A percentile compares a stretch with the other conserved stretches of the same genome.
These are phyloP conservation scores for Ornithoptera alexandrae DNA, from an alignment of 2,888 invertebrate species.

Conservation along the genomic window DNA sequence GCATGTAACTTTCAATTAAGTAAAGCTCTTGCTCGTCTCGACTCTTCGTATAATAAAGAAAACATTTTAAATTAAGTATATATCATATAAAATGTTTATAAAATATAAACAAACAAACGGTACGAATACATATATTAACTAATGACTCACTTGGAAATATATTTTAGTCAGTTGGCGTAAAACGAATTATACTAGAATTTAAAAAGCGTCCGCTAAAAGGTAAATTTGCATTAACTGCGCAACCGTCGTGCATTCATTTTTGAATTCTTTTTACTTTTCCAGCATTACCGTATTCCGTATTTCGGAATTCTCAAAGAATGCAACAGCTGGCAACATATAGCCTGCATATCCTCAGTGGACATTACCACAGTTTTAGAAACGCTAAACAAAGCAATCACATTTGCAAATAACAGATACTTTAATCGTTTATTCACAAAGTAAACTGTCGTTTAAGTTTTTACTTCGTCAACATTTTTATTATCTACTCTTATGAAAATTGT, in stretches of 20 bases:
- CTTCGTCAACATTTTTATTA: slow-evolving; percentile 9
- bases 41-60: too few species aligned
- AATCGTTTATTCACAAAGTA: not conserved
- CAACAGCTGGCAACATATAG: slow-evolving; percentile 11
- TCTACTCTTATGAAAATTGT: not conserved
- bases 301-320: slow-evolving; percentile 12
- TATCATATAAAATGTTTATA: too few species aligned
- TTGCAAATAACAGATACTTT: not conserved
- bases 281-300: not conserved
- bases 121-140: not conserved
- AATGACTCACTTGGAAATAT: not conserved
- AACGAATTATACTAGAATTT: not conserved
- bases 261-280: slow-evolving; percentile 17
- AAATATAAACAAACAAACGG: not conserved
- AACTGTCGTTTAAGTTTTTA: not conserved
- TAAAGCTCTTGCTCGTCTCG: too few species aligned
- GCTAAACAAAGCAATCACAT: not conserved
- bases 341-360: slow-evolving; percentile 9
- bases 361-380: not conserved
- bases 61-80: too few species aligned
- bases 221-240: slow-evolving; percentile 24
- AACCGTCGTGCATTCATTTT: slow-evolving; percentile 11
- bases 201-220: slow-evolving; percentile 4
- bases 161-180: not conserved
- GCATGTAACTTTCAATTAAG: too few species aligned